A percentile compares a stretch with the other conserved stretches of the same genome.
These are phyloP conservation scores for Arctia plantaginis DNA, from an alignment of 2,888 invertebrate genomes.

Conservation along the genomic window DNA sequence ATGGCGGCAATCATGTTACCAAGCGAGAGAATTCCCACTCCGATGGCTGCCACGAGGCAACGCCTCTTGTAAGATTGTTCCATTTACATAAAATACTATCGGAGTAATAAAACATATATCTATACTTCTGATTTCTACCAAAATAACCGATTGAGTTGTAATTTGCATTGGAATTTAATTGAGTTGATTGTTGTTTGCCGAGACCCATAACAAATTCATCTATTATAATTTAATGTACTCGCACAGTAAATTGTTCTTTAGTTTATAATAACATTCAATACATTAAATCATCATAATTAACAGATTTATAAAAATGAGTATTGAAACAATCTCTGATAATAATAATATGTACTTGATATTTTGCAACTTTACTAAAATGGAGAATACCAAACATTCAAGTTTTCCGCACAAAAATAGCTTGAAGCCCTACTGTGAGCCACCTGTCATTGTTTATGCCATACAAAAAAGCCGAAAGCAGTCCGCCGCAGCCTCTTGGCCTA, in stretches of 20 bases:
- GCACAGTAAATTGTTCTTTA: no score
- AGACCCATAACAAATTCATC: background rate
- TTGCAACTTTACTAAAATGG: background rate
- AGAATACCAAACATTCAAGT: constrained; percentile 4
- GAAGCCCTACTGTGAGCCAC: constrained; percentile 44
- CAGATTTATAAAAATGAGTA: background rate
- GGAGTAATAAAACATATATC: no score
- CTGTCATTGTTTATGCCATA: constrained; percentile 52
- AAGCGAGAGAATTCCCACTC: no score
- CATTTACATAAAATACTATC: no score
- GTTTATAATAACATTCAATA: no score
- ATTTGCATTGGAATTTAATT: background rate
- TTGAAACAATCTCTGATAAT: background rate
- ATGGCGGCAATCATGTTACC: no score
- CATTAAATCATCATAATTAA: no score
- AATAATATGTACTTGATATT: background rate
- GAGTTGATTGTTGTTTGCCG: background rate
- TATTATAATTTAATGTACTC: background rate
- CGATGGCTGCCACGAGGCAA: no score
- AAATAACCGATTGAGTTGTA: background rate
- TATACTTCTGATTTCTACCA: background rate
- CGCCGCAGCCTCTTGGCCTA: constrained; percentile 83
- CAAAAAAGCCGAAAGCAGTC: constrained; percentile 57
- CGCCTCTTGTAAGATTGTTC: no score
- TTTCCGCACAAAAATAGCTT: constrained; percentile 41